Conservation (phyloP, 2,888 invertebrate species). For the Zygogramma bicolorata region DNA sequence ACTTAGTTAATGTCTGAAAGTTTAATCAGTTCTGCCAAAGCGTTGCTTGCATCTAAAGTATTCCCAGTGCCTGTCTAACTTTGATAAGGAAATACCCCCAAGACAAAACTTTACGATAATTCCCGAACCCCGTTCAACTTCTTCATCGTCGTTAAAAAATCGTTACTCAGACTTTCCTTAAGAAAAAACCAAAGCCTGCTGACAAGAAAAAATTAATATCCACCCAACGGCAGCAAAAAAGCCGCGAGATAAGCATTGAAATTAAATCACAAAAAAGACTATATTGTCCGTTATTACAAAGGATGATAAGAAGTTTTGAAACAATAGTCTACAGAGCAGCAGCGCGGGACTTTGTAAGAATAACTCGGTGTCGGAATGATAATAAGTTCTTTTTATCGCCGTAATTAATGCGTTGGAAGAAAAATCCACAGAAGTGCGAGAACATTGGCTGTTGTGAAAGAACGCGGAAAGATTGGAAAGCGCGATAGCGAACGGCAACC, state of each 20-base stretch:
- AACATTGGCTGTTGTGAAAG: conserved; percentile 17
- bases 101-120: not conserved
- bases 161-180: not conserved
- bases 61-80: not conserved
- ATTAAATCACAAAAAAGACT: conserved; percentile 3
- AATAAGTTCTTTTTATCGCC: conserved; percentile 9
- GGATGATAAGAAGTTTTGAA: conserved; percentile 16
- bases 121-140: not conserved
- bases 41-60: not conserved
- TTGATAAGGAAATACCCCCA: not conserved
- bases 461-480: conserved; percentile 20
- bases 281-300: conserved; percentile 1
- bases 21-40: not conserved
- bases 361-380: conserved; percentile 9
- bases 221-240: not conserved
- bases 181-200: not conserved
- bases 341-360: not conserved
- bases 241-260: not conserved
- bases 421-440: conserved; percentile 9
- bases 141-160: not conserved
- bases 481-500: not conserved
- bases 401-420: conserved; percentile 8
- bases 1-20: too few species aligned
- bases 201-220: conserved; percentile 6
- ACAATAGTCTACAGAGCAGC: conserved; percentile 12